Evolutionary conservation across 2,113 vertebrate genomes (phyloP).

Genomic region (Hiodon tergisus): DNA sequence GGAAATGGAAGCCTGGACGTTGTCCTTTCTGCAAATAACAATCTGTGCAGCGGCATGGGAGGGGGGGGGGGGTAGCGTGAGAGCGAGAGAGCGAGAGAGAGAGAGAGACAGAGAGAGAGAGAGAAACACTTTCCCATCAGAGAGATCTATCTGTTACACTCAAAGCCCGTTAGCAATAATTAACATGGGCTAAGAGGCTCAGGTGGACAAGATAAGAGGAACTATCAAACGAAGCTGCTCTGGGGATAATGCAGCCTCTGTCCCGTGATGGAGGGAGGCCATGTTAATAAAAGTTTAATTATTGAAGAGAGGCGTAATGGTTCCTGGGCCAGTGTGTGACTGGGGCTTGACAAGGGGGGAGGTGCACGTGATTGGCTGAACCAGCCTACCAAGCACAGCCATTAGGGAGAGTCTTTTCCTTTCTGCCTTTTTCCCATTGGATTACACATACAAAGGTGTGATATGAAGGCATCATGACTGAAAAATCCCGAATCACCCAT

Average conservation of each 20-base stretch:
- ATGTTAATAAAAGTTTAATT: background rate
- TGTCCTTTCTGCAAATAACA: slow-evolving; percentile 39
- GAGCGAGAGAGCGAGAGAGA: slow-evolving; percentile 1
- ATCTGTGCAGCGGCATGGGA: slow-evolving; percentile 27
- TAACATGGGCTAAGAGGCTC: background rate
- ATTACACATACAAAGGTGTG: too few relatives aligned
- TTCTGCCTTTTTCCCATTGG: too few relatives aligned
- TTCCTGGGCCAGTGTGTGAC: too few relatives aligned
- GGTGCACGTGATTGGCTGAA: too few relatives aligned
- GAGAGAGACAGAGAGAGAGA: background rate
- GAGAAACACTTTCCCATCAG: background rate
- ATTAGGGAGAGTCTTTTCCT: too few relatives aligned
- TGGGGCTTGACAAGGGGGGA: too few relatives aligned
- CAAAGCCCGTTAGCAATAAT: slow-evolving; percentile 19
- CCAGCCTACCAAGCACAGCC: too few relatives aligned
- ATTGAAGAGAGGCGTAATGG: too few relatives aligned
- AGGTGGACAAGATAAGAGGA: background rate
- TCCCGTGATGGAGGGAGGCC: background rate
- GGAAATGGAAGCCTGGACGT: slow-evolving; percentile 49
- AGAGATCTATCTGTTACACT: background rate
- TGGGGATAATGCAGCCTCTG: background rate
- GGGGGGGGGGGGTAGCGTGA: background rate
- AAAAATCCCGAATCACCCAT: too few relatives aligned
- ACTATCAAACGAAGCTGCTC: background rate
- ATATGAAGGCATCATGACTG: too few relatives aligned